phyloP scores from a whole-genome alignment of 2,888 invertebrate species.

The Hipparchia sbordonii region DNA sequence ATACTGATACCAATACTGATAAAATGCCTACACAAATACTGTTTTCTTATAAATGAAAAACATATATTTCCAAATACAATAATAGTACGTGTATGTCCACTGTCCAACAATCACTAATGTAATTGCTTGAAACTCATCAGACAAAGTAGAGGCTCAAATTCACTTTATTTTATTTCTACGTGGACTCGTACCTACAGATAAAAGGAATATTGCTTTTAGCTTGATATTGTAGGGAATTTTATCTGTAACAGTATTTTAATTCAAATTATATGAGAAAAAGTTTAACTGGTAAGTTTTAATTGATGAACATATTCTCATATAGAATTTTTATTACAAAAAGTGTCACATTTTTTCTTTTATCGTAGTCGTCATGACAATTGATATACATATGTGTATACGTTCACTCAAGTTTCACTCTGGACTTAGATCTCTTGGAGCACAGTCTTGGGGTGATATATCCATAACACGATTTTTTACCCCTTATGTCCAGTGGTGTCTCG shows the following conservation, averaged over 20 bases:
- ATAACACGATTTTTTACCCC: too few species aligned
- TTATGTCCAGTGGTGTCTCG: too few species aligned
- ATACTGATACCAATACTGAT: not conserved
- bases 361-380: too few species aligned
- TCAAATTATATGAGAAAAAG: not conserved
- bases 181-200: not conserved
- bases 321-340: too few species aligned
- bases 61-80: constrained; percentile 24
- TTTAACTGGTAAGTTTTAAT: too few species aligned
- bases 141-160: constrained; percentile 4
- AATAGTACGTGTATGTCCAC: constrained; percentile 19
- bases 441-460: too few species aligned
- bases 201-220: not conserved
- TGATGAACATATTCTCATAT: too few species aligned
- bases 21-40: not conserved
- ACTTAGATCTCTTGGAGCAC: too few species aligned
- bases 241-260: not conserved
- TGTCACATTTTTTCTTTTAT: not conserved
- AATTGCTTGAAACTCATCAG: constrained; percentile 18
- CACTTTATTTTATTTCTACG: constrained; percentile 5
- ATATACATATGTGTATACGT: too few species aligned
- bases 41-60: not conserved
- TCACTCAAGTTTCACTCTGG: too few species aligned
- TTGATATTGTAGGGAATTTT: not conserved
- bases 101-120: constrained; percentile 9